phyloP scores from a whole-genome alignment of 2,113 vertebrate genomes.

The Dipodomys ordii region DNA sequence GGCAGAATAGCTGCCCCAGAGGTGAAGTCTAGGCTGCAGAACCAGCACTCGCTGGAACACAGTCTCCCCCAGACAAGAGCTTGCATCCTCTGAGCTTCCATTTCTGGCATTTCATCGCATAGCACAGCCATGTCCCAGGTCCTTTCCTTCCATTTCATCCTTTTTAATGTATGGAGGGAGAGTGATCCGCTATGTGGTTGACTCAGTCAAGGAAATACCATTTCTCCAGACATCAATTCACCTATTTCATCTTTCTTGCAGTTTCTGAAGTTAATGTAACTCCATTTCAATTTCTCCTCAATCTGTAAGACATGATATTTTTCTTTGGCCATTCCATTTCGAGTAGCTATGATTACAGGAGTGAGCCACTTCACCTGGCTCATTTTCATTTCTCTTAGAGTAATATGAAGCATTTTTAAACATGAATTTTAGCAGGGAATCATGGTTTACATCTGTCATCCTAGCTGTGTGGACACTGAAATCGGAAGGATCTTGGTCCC shows the following conservation, averaged over 20 bases:
- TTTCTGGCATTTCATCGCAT: background rate
- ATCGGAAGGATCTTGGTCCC: too few relatives aligned
- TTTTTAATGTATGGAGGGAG: background rate
- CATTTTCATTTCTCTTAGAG: background rate
- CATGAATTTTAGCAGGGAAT: background rate
- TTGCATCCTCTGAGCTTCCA: background rate
- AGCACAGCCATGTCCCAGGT: background rate
- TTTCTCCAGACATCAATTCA: background rate
- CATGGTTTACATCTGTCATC: too few relatives aligned
- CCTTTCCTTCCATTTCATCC: background rate
- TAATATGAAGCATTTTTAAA: constrained; percentile 6
- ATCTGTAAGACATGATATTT: background rate
- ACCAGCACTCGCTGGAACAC: too few relatives aligned
- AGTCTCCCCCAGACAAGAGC: background rate
- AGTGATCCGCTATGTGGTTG: background rate
- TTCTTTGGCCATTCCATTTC: background rate
- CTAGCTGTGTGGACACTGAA: too few relatives aligned
- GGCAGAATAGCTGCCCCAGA: background rate
- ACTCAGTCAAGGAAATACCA: background rate
- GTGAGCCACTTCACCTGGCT: too few relatives aligned
- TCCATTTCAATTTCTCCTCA: background rate
- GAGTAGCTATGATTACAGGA: too few relatives aligned
- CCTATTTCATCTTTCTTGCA: background rate
- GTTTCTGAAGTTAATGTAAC: background rate
- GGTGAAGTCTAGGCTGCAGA: accelerated